Conservation (phyloP, 2,797 vertebrate species). For the Tenualosa thibaudeaui region DNA sequence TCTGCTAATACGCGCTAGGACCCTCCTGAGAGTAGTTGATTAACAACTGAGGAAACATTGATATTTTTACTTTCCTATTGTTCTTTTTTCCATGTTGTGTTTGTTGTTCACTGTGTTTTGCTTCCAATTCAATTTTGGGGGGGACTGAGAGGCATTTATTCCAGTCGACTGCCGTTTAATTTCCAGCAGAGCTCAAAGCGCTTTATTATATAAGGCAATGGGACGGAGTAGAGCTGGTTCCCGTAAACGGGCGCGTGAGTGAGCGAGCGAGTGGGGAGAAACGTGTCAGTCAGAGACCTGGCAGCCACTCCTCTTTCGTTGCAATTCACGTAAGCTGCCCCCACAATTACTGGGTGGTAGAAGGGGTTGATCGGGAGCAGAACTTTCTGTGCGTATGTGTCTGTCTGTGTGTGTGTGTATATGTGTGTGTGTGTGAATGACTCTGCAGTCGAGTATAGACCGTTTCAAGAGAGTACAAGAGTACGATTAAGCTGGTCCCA, state of each 20-base stretch:
- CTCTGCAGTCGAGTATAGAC: too few relatives aligned
- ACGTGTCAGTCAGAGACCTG: background rate
- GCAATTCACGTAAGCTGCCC: slow-evolving; percentile 24
- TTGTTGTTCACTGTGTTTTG: background rate
- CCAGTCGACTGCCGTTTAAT: background rate
- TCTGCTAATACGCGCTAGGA: background rate
- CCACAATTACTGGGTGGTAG: slow-evolving; percentile 31
- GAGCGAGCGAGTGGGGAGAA: too few relatives aligned
- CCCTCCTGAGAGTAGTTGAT: background rate
- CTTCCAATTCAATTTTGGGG: background rate
- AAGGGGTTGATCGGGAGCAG: background rate
- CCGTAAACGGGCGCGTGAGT: background rate
- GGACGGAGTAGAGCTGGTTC: background rate
- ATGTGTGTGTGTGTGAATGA: background rate
- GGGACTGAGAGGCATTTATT: background rate
- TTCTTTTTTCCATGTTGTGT: slow-evolving; percentile 43
- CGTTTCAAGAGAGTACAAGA: too few relatives aligned
- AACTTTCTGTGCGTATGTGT: background rate
- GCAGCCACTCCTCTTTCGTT: background rate
- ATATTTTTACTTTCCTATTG: background rate
- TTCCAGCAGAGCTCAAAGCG: background rate
- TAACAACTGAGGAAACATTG: background rate
- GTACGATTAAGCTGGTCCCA: too few relatives aligned
- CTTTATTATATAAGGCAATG: background rate
- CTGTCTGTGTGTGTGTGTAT: background rate